phyloP scores from a whole-genome alignment of 2,888 invertebrate species.

The Tinea trinotella region DNA sequence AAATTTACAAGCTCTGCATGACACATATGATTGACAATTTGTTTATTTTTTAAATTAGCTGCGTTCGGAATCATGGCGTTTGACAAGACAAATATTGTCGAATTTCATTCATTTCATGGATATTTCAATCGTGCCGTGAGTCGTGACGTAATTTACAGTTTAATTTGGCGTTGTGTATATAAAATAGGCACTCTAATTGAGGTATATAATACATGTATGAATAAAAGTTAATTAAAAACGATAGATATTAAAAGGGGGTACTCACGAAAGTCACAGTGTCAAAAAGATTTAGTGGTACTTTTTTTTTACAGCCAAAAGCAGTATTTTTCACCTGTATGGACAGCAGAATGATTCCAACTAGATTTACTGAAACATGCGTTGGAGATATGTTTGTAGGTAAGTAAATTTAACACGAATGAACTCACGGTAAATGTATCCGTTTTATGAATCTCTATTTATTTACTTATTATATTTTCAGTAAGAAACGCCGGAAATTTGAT shows the following conservation, averaged over 20 bases:
- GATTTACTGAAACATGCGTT: constrained; percentile 94
- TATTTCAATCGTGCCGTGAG: no score
- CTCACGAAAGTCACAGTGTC: not conserved
- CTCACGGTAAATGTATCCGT: no score
- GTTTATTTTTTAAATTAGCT: constrained; percentile 1
- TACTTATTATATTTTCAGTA: constrained; percentile 80
- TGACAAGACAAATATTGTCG: not conserved
- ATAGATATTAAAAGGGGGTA: not conserved
- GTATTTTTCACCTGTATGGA: constrained; percentile 99
- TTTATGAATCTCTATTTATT: not conserved
- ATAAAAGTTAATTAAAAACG: not conserved
- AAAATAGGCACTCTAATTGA: no score
- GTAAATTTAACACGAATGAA: constrained; percentile 32
- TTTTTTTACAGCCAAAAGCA: constrained; percentile 87
- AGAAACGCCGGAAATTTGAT: constrained; percentile 97
- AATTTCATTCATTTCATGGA: not conserved
- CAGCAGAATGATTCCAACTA: constrained; percentile 95
- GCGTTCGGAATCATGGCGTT: not conserved
- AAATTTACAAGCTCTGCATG: not conserved
- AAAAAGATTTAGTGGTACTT: not conserved
- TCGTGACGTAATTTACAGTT: no score
- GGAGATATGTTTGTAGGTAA: constrained; percentile 98
- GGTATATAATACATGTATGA: no score
- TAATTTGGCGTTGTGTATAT: no score
- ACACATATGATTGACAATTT: not conserved